Conservation (phyloP, 2,113 vertebrate species). For the Mirounga angustirostris region DNA sequence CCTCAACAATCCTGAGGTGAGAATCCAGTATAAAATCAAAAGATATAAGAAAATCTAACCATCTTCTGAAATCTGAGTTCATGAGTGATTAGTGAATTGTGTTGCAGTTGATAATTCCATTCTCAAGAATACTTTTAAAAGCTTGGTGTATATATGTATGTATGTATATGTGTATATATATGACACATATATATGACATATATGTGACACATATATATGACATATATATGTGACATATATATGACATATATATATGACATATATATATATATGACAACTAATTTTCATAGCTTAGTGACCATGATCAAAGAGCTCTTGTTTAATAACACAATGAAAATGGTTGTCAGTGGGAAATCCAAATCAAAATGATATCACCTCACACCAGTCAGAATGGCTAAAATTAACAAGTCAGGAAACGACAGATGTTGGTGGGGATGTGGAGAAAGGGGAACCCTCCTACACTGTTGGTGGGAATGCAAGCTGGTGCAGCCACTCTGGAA, state of each 20-base stretch:
- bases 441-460: too few species aligned
- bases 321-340: slow-evolving; percentile 24
- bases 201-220: too few species aligned
- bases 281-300: slow-evolving; percentile 39
- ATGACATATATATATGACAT: too few species aligned
- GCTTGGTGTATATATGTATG: neutral
- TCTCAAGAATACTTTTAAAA: neutral
- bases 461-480: too few species aligned
- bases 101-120: neutral
- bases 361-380: too few species aligned
- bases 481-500: too few species aligned
- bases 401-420: too few species aligned
- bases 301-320: slow-evolving; percentile 38
- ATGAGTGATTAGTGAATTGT: neutral
- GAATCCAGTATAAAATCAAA: slow-evolving; percentile 61
- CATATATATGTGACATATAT: too few species aligned
- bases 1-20: slow-evolving; percentile 47
- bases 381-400: too few species aligned
- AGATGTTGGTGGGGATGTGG: too few species aligned
- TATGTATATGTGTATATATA: too few species aligned
- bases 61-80: slow-evolving; percentile 58
- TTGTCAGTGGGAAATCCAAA: neutral
- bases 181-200: too few species aligned
- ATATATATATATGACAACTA: neutral
- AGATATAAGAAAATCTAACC: slow-evolving; percentile 62